Evolutionary conservation across 2,113 vertebrate genomes (phyloP).

Genomic region (Zingel zingel): DNA sequence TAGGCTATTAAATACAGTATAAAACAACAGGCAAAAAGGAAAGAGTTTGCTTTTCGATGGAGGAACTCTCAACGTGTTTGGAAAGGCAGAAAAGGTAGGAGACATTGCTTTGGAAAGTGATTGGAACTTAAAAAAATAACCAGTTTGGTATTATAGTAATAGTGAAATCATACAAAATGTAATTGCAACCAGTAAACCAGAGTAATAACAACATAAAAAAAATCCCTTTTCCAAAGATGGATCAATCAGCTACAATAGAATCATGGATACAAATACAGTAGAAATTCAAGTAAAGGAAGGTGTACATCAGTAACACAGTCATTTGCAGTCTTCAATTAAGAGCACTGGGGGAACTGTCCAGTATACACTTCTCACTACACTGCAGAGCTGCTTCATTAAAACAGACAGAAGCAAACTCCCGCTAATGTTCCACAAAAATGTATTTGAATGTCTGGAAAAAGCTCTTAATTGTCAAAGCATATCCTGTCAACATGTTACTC

Average conservation of each 20-base stretch:
- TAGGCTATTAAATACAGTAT: slow-evolving; percentile 87
- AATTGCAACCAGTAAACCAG: slow-evolving; percentile 60
- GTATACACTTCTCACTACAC: slow-evolving; percentile 15
- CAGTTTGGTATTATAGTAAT: slow-evolving; percentile 50
- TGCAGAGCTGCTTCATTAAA: slow-evolving; percentile 32
- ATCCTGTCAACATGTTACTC: slow-evolving; percentile 20
- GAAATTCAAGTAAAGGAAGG: slow-evolving; percentile 81
- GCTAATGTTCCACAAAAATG: slow-evolving; percentile 32
- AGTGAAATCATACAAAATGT: slow-evolving; percentile 62
- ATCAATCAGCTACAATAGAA: slow-evolving; percentile 63
- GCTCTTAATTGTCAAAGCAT: slow-evolving; percentile 27
- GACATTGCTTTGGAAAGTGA: slow-evolving; percentile 52
- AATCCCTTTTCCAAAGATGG: slow-evolving; percentile 72
- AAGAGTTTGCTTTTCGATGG: slow-evolving; percentile 53
- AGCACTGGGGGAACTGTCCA: slow-evolving; percentile 51
- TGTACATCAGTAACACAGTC: slow-evolving; percentile 74
- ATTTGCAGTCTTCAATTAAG: slow-evolving; percentile 80
- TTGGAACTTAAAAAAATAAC: slow-evolving; percentile 48
- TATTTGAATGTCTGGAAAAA: slow-evolving; percentile 35
- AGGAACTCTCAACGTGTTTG: slow-evolving; percentile 49
- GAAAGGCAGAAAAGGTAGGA: slow-evolving; percentile 52
- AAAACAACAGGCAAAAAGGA: slow-evolving; percentile 76
- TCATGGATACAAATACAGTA: slow-evolving; percentile 57
- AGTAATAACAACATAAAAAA: slow-evolving; percentile 40
- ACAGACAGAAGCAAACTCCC: slow-evolving; percentile 27